Conservation (phyloP, 1,140 invertebrate genomes). For the Antheraea pernyi region DNA sequence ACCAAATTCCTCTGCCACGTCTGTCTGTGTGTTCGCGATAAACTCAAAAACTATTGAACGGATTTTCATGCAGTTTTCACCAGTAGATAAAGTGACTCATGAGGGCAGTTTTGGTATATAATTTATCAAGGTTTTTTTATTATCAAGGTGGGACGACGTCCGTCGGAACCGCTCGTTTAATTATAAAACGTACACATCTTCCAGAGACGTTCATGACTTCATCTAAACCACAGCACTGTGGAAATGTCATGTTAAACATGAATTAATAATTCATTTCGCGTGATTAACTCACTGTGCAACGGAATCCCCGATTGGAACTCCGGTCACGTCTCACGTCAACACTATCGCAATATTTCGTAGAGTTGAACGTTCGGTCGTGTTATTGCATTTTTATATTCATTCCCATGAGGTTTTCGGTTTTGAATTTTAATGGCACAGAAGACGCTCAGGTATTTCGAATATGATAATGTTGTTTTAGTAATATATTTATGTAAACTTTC, state of each 20-base stretch:
- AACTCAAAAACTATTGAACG: too few relatives aligned
- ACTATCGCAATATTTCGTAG: conserved; percentile 13
- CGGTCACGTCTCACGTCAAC: conserved; percentile 14
- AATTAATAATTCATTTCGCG: conserved; percentile 39
- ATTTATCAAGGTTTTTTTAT: too few relatives aligned
- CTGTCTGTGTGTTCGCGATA: too few relatives aligned
- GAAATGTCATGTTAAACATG: not conserved
- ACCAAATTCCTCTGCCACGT: too few relatives aligned
- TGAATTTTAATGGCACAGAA: conserved; percentile 1
- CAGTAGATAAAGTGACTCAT: too few relatives aligned
- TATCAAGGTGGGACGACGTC: too few relatives aligned
- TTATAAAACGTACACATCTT: too few relatives aligned
- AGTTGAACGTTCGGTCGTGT: conserved; percentile 20
- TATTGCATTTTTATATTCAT: conserved; percentile 19
- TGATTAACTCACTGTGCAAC: conserved; percentile 36
- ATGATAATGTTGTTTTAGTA: not conserved
- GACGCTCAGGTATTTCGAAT: not conserved
- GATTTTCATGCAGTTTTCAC: too few relatives aligned
- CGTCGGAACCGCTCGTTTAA: too few relatives aligned
- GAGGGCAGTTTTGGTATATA: too few relatives aligned
- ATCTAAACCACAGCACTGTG: not conserved
- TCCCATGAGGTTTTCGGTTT: conserved; percentile 20
- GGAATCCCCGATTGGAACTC: conserved; percentile 39
- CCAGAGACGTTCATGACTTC: not conserved
- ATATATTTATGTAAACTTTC: not conserved